Percentiles rank a stretch among this genome's conserved stretches.
Evolutionary conservation across 2,888 invertebrate species (phyloP).

Genomic region (Eristalinus sepulchralis): DNA sequence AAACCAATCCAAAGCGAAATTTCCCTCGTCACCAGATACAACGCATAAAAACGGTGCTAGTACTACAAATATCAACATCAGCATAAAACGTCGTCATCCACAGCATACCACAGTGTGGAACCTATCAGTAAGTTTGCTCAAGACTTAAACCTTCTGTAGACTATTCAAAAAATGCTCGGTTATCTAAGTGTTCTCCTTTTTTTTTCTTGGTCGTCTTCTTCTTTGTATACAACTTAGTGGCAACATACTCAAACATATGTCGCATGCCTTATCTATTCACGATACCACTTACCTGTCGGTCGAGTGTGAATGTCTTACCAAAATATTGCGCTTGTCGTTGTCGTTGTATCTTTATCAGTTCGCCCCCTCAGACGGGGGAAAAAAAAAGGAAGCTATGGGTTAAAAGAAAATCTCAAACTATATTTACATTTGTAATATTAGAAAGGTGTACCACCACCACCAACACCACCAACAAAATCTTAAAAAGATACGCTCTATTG

Average conservation of each 20-base stretch:
- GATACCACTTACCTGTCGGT: constrained; percentile 36
- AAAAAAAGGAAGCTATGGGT: constrained; percentile 58
- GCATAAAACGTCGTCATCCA: neutral
- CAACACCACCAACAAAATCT: constrained; percentile 5
- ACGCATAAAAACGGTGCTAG: neutral
- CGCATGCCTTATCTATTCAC: constrained; percentile 49
- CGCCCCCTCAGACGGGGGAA: neutral
- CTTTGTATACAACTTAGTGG: constrained; percentile 26
- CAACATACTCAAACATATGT: constrained; percentile 50
- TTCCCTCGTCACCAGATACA: too few relatives aligned
- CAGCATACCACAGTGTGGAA: constrained; percentile 16
- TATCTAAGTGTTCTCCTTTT: constrained; percentile 44
- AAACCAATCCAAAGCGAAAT: too few relatives aligned
- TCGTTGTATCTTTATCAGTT: constrained; percentile 49
- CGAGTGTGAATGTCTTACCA: constrained; percentile 25
- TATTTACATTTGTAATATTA: constrained; percentile 66
- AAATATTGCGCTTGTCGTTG: constrained; percentile 6
- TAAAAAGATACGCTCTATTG: constrained; percentile 69
- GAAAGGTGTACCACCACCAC: constrained; percentile 5
- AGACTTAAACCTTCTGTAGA: constrained; percentile 27
- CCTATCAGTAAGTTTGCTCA: constrained; percentile 49
- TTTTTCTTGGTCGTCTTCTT: neutral
- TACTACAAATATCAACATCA: constrained; percentile 22
- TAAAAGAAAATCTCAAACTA: constrained; percentile 63
- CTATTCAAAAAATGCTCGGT: constrained; percentile 27